phyloP scores from a whole-genome alignment of 2,797 vertebrate species.

The Falco cherrug region DNA sequence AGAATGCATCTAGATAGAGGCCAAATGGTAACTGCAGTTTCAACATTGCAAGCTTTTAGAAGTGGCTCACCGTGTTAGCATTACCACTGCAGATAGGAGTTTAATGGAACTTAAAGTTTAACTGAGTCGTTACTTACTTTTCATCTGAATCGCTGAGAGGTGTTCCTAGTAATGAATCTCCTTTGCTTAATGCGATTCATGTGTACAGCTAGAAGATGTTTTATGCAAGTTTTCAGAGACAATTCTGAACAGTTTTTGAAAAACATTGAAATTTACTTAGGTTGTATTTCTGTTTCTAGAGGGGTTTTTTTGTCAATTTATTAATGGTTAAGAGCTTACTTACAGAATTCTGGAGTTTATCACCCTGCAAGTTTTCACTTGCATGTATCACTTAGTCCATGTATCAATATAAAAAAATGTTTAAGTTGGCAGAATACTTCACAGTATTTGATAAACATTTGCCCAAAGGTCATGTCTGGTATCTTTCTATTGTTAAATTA shows the following conservation, averaged over 20 bases:
- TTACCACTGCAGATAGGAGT: constrained; percentile 81
- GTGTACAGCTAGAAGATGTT: constrained; percentile 48
- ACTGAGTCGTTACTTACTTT: constrained; percentile 75
- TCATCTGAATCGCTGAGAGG: constrained; percentile 81
- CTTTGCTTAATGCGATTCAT: constrained; percentile 76
- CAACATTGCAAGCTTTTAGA: not conserved
- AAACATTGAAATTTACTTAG: not conserved
- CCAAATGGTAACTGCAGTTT: not conserved
- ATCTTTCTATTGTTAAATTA: not conserved
- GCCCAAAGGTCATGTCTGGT: not conserved
- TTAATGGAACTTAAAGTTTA: constrained; percentile 86
- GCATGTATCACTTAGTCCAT: not conserved
- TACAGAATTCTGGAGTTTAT: not conserved
- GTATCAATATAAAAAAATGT: not conserved
- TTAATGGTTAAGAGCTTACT: not conserved
- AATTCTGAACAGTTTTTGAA: constrained; percentile 60
- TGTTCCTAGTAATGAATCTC: constrained; percentile 83
- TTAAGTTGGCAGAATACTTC: not conserved
- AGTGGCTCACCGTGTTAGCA: constrained; percentile 66
- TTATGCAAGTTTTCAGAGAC: constrained; percentile 78
- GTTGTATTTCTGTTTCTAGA: not conserved
- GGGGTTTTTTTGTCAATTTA: constrained; percentile 26
- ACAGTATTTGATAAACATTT: not conserved
- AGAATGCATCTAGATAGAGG: not conserved
- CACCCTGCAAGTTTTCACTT: not conserved